These are phyloP conservation scores for Aleadryas rufinucha DNA, from an alignment of 2,113 vertebrate species.

Conservation along the genomic window DNA sequence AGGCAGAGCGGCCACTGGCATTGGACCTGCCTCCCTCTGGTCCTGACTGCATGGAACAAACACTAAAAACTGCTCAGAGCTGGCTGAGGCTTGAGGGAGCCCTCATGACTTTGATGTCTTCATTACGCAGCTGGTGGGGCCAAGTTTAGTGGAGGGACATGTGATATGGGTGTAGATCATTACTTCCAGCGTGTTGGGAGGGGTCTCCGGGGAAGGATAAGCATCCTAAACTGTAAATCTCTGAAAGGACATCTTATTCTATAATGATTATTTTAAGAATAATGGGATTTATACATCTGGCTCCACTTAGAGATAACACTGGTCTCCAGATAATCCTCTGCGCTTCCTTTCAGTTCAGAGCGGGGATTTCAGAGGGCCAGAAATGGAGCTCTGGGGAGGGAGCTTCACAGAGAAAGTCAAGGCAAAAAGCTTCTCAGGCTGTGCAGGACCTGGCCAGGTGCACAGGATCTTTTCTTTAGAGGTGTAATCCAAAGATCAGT, in stretches of 20 bases:
- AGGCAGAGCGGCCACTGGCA: not conserved
- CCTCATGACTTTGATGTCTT: not conserved
- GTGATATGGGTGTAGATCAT: not conserved
- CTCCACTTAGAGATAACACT: not conserved
- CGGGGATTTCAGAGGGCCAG: not conserved
- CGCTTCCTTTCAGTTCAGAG: not conserved
- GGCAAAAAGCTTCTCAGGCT: not conserved
- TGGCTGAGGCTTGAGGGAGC: not conserved
- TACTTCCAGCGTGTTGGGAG: not conserved
- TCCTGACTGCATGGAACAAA: not conserved
- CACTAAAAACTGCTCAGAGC: not conserved
- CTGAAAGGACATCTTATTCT: not conserved
- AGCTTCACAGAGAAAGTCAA: not conserved
- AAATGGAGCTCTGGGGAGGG: not conserved
- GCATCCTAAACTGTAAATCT: not conserved
- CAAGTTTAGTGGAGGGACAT: not conserved
- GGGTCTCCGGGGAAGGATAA: not conserved
- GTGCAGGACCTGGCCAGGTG: not conserved
- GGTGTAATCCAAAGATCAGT: not conserved
- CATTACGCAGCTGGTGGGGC: not conserved
- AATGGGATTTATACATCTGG: not conserved
- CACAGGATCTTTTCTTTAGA: not conserved
- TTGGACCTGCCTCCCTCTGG: not conserved
- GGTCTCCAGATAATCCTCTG: not conserved
- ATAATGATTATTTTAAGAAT: not conserved